Percentiles rank a stretch among this genome's conserved stretches.
Conservation (phyloP, 2,113 vertebrate species). For the Myotis davidii region DNA sequence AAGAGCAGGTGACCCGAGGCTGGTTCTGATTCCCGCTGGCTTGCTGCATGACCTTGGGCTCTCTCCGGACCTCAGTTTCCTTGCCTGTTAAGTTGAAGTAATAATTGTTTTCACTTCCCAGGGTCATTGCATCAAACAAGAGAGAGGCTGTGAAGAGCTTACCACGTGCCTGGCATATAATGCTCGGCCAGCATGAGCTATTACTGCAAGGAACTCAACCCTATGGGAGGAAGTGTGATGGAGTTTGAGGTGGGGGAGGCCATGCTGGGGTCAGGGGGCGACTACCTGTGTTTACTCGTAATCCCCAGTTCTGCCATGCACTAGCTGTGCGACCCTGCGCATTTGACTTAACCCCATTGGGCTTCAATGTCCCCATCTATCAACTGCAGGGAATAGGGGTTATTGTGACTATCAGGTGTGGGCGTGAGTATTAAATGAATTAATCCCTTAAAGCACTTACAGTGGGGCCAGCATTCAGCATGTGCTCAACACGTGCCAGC, state of each 20-base stretch:
- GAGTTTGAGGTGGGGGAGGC: background rate
- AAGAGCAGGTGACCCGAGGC: background rate
- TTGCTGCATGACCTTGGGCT: background rate
- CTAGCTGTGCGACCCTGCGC: background rate
- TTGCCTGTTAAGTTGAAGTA: background rate
- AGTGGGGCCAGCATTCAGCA: background rate
- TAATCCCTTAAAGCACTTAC: background rate
- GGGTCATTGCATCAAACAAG: background rate
- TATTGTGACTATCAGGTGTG: background rate
- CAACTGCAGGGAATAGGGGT: background rate
- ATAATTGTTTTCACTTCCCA: background rate
- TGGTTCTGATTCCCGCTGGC: background rate
- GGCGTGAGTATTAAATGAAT: background rate
- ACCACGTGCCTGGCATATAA: background rate
- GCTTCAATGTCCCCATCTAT: background rate
- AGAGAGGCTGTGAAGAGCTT: background rate
- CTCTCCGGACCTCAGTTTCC: background rate
- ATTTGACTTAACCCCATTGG: background rate
- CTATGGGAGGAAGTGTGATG: background rate
- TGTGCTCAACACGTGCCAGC: background rate
- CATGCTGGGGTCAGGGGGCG: background rate
- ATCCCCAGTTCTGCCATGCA: background rate
- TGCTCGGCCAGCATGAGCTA: fast-evolving
- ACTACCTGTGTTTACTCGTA: background rate
- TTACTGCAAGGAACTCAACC: background rate